Evolutionary conservation across 2,797 vertebrate genomes (phyloP).

Genomic region (Somateria mollissima): DNA sequence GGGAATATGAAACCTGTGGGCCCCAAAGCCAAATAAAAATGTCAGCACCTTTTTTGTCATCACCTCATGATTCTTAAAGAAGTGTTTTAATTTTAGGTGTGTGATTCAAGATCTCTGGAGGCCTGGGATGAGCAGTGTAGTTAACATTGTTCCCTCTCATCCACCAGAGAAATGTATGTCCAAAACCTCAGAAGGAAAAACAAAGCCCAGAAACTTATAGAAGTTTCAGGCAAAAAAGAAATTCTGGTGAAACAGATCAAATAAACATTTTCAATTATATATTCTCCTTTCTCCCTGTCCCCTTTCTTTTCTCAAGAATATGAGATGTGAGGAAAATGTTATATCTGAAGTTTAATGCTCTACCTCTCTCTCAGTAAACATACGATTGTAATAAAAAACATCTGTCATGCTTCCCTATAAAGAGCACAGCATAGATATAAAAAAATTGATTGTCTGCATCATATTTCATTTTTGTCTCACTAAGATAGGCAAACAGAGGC

Average conservation of each 20-base stretch:
- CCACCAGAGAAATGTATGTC: background rate
- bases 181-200: background rate
- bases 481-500: background rate
- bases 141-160: background rate
- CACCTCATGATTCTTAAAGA: background rate
- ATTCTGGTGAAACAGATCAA: background rate
- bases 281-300: background rate
- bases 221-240: background rate
- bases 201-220: background rate
- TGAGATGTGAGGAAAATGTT: background rate
- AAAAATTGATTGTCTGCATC: background rate
- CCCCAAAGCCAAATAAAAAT: background rate
- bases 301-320: background rate
- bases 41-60: background rate
- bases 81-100: background rate
- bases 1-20: background rate
- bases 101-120: background rate
- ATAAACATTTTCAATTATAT: background rate
- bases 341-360: background rate
- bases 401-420: background rate
- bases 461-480: background rate
- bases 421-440: background rate
- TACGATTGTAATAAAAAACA: constrained; percentile 5
- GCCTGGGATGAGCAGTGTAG: background rate
- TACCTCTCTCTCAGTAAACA: constrained; percentile 4